phyloP scores from a whole-genome alignment of 2,888 invertebrate species.

The Brachypterus glaber region DNA sequence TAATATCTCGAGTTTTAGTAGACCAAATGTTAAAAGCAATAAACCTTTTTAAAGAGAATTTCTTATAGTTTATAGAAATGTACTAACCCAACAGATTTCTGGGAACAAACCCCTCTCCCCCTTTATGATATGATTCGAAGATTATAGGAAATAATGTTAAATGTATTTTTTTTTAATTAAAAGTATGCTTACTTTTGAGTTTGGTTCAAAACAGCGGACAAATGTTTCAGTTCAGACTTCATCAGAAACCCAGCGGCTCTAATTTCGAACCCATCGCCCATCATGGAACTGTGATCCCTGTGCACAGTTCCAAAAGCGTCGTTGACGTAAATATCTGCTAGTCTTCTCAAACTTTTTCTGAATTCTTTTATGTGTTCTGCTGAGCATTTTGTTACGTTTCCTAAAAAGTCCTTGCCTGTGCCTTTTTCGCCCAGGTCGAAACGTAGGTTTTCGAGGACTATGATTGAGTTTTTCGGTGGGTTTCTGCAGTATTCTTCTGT shows the following conservation, averaged over 20 bases:
- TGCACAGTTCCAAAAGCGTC: constrained; percentile 1
- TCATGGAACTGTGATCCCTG: constrained; percentile 2
- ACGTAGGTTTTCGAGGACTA: background rate
- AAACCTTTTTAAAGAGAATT: too few species aligned
- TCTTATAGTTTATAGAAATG: too few species aligned
- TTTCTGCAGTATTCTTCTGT: constrained; percentile 1
- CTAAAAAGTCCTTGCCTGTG: background rate
- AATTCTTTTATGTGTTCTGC: background rate
- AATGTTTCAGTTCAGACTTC: background rate
- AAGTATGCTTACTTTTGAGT: constrained; percentile 1
- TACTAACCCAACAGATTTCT: too few species aligned
- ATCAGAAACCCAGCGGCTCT: constrained; percentile 1
- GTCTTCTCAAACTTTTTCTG: background rate
- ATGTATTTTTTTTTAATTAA: too few species aligned
- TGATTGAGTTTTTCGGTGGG: background rate
- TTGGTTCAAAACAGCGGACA: background rate
- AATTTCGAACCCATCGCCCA: background rate
- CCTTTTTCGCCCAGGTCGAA: background rate
- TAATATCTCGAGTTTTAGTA: too few species aligned
- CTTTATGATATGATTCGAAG: too few species aligned
- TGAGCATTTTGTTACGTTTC: background rate
- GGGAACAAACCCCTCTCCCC: too few species aligned
- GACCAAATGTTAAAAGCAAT: too few species aligned
- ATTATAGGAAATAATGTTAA: too few species aligned
- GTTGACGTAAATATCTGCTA: constrained; percentile 1